Evolutionary conservation across 1,140 invertebrate species (phyloP), one percentile per base, ranked within the genome.

Genomic region (Eumaeus atala): DNA sequence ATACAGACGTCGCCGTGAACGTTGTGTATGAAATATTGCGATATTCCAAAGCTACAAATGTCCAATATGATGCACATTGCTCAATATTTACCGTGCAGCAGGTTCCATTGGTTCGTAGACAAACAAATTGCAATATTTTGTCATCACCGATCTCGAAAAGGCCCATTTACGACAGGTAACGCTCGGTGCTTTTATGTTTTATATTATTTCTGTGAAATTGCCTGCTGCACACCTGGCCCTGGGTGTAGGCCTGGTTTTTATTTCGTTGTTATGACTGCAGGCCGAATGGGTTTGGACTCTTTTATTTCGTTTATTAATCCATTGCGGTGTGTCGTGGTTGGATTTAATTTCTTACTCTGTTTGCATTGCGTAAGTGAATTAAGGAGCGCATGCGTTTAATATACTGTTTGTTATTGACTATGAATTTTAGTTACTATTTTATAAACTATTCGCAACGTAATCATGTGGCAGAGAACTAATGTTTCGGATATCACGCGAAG

Each of bases 241-340:
- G 38, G 52, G 44, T 34, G 58, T 55, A 44, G 60, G 54, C 58
- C 68, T 53, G 57, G 52, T 55, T 62, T 80, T 82, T 82, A 83
- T 80, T 72, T 66, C 67, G 60, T 67, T 78, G 79, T 78, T 83
- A 78, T 78, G 74, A 77, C 70, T 80, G 75, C 77, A 78, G 71
- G 74, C 60, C 66, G 72, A 74, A 64, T 55, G 59, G 49, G 37
- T 51, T 50, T 44, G 59, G 48, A 48, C 51, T 51, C 47, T 64
- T 65, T 65, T 61, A 62, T 62, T 64, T 64, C 56, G 58, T 66
- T 66, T 66, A 66, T 66, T 66, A 66, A 63, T 58, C 58, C 61
- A 48, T 49, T 17, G 47, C 48, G 48, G 34, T 55, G 48, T 42
- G 48, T 62, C 55, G 59, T 33, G 59, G 59, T 6, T 59, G 64